Base-by-base conservation (phyloP, 2,113 vertebrate species). In the Limanda limanda region DNA sequence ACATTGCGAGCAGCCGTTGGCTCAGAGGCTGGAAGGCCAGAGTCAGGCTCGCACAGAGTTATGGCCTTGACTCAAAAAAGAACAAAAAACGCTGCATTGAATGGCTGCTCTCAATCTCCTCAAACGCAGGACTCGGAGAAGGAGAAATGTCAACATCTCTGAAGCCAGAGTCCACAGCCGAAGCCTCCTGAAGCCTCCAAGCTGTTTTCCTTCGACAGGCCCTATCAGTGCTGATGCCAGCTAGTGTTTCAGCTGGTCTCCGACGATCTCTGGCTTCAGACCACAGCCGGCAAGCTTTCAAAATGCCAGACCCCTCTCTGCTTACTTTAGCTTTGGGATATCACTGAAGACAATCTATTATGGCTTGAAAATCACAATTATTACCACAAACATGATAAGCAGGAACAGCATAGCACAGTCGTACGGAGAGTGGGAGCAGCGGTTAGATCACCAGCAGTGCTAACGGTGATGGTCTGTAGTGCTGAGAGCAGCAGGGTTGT, bases 1-100 rank as follows among this genome's bases (percentile, higher is more conserved):
- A 86, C 84, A 77, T 83, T 70, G 73, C 48, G 20, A 64, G 52
- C 70, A 86, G 76, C 55, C 58, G 12, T 9, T 81, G 78, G 59
- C 70, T 70, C 37, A 24, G 31, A 21, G 55, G 45, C 61, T 74
- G 61, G 51, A 66, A 48, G 56, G 51, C 27, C 4, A 25, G 67
- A 71, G 37, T 79, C 40, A 57, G 57, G 61, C 61, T 42, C 24
- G 8, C 35, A 40, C 37, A 40, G 56, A 58, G 31, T 76, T 54
- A 48, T 62, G 70, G 56, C 42, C 68, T 67, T 54, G 69, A 69
- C 76, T 74, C 59, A 60, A 81, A 77, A 42, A 18, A 21, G 58
- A 35, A 59, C 1, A 56, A 68, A 78, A 78, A 52, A 62, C 24
- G 1, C 61, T 51, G 73, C 35, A 63, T 64, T 71, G 74, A 25